Base-by-base conservation (phyloP, 30 jellyfish, hydroid and myxozoan genomes). In the Pelagia noctiluca region DNA sequence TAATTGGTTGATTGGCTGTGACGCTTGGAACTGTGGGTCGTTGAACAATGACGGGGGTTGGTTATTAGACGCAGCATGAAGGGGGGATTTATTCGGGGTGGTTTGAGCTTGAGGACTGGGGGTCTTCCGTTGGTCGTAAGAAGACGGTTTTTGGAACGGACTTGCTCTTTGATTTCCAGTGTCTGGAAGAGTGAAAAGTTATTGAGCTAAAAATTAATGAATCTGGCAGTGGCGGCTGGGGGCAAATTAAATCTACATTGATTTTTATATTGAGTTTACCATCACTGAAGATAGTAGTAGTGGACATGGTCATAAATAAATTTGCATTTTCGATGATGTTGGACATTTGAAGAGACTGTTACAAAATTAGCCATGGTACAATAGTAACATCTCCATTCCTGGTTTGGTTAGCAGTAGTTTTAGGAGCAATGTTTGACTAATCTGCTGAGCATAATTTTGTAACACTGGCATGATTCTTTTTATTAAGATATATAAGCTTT, bases 1-100 rank as follows among this genome's bases (percentile, higher is more conserved):
- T 34, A 69, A 83, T 23, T 68, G 86, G 8, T 76, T 50, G 31
- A 75, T 83, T 49, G 87, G 96, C 76, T 86, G 96, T 22, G 82
- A 35, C 22, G 83, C 31, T 54, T 70, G 69, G 66, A 24, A 72
- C 35, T 75, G 87, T 30, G 96, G 76, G 28, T 57, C 57, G 42
- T 38, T 67, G 61, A 83, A 19, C 29, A 74, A 52, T 47, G 68
- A 26, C 70, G 74, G 95, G 10, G 80, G 33, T 21, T 82, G 63
- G n/a, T 32, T 35, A 13, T 84, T 69, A 30, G 81, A 35, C 28
- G 52, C 85, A 48, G 35, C 82, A 33, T 78, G 96, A 80, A 83
- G 67, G 57, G 89, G 96, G 3, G 84, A 86, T 22, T 78, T 66
- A 16, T 80, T 61, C 30, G 94, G 82, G 13, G 50, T 84, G 74